phyloP scores from a whole-genome alignment of 2,888 invertebrate species.

The Acrobasis consociella region DNA sequence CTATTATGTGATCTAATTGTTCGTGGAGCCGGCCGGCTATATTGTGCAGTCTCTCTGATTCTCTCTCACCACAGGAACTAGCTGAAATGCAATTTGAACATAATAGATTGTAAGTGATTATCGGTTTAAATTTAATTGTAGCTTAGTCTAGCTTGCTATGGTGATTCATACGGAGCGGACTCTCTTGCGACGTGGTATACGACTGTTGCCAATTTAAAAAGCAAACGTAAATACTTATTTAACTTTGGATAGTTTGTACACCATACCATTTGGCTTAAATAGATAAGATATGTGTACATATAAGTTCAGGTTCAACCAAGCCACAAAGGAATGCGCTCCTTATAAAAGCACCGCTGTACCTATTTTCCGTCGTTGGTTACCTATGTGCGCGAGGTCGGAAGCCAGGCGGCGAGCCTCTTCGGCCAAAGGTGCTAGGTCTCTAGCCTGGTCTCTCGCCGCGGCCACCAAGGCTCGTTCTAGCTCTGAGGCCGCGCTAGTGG shows the following conservation, averaged over 20 bases:
- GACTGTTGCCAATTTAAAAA: neutral
- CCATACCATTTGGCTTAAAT: no score
- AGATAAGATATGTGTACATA: neutral
- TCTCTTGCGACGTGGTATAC: conserved; percentile 39
- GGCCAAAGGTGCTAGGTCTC: conserved; percentile 71
- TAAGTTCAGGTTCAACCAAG: conserved; percentile 24
- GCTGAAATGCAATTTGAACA: conserved; percentile 50
- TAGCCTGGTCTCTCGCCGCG: conserved; percentile 78
- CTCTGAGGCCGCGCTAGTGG: conserved; percentile 93
- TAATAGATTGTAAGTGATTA: neutral
- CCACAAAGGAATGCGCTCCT: conserved; percentile 49
- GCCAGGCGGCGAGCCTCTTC: conserved; percentile 74
- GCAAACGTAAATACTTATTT: neutral
- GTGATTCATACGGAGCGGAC: conserved; percentile 37
- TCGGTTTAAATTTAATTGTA: neutral
- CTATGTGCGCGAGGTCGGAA: conserved; percentile 77
- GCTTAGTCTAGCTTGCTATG: conserved; percentile 20
- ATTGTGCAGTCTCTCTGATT: conserved; percentile 94
- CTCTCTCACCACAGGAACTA: conserved; percentile 84
- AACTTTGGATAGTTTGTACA: neutral
- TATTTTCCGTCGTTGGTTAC: conserved; percentile 70
- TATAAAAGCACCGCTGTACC: conserved; percentile 54
- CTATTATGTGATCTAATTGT: conserved; percentile 98
- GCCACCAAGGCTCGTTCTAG: conserved; percentile 90
- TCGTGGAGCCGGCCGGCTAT: conserved; percentile 97